Evolutionary conservation across 2,888 invertebrate species (phyloP), one percentile per base, ranked within the genome.

Genomic region (Drosophila helvetica): DNA sequence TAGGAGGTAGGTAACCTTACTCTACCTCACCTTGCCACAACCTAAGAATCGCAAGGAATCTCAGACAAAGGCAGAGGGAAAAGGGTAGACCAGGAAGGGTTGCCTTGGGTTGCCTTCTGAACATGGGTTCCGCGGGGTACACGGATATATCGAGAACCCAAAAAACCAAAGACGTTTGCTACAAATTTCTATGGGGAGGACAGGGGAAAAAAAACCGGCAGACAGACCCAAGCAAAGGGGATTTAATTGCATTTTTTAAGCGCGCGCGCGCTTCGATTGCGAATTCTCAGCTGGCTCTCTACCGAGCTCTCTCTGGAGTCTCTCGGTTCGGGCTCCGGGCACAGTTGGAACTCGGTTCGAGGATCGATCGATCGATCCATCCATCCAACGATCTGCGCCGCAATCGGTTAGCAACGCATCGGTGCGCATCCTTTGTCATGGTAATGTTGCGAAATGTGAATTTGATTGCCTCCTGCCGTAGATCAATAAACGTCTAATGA

Each of bases 401-500:
- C 81, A 81, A 70, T 55, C 78, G 74, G 79, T 82, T 79, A 80
- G 81, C 65, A 59, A 78, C 70, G 85, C 87, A 77, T 82, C 71
- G 59, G 15, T 80, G 85, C 75, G 67, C 54, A 52, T 53, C 42
- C 56, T 74, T 85, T 85, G 89, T 90, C 86, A 90, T 89, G 89
- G 81, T 88, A 90, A 90, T 90, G 75, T 78, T 78, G 80, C 86
- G 68, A 88, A 89, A 90, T 89, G 79, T 79, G 86, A 80, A 80
- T 88, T 90, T 89, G 86, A 90, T 90, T 90, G 90, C 89, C 79
- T 81, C 64, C 80, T 78, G 78, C 77, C 76, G 75, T 71, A 75
- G 73, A 81, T 83, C 86, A 88, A 89, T 89, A 80, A 82, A 74
- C 61, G 66, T 75, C 75, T 83, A 86, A 84, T 86, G 75, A 87